phyloP scores from a whole-genome alignment of 2,888 invertebrate genomes.

The Pachliopta kotzebuea region DNA sequence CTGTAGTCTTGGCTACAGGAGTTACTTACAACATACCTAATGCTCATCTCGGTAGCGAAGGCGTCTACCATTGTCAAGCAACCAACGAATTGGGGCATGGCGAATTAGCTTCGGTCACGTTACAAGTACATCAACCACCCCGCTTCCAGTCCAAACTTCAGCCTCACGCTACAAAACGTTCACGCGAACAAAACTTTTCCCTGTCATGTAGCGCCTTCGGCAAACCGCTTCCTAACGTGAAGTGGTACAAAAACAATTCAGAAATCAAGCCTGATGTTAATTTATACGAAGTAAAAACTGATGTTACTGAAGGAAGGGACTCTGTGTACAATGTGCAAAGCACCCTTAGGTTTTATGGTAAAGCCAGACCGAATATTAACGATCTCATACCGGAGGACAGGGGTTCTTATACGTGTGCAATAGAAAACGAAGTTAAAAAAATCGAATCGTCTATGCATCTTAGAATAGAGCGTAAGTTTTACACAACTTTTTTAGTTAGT shows the following conservation, averaged over 20 bases:
- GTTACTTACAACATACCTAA: constrained; percentile 92
- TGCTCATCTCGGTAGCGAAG: constrained; percentile 92
- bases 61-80: constrained; percentile 94
- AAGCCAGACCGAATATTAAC: constrained; percentile 87
- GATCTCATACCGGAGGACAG: constrained; percentile 91
- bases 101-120: constrained; percentile 89
- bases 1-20: constrained; percentile 87
- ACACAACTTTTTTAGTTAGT: background rate
- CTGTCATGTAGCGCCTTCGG: constrained; percentile 93
- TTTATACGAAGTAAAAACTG: constrained; percentile 90
- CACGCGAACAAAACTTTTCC: constrained; percentile 89
- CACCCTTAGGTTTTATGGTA: constrained; percentile 89
- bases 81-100: constrained; percentile 94
- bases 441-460: constrained; percentile 94
- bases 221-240: constrained; percentile 91
- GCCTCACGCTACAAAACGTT: constrained; percentile 89
- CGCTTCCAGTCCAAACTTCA: constrained; percentile 90
- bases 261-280: constrained; percentile 89
- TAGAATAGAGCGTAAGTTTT: constrained; percentile 90
- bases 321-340: constrained; percentile 91
- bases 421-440: constrained; percentile 93
- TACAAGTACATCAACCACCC: constrained; percentile 94
- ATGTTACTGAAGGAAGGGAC: constrained; percentile 87
- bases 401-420: constrained; percentile 92
- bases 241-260: constrained; percentile 92